Percentiles rank a stretch among this genome's conserved stretches.
These are phyloP conservation scores for Microplitis manilae DNA, from an alignment of 2,888 invertebrate species.

Conservation along the genomic window DNA sequence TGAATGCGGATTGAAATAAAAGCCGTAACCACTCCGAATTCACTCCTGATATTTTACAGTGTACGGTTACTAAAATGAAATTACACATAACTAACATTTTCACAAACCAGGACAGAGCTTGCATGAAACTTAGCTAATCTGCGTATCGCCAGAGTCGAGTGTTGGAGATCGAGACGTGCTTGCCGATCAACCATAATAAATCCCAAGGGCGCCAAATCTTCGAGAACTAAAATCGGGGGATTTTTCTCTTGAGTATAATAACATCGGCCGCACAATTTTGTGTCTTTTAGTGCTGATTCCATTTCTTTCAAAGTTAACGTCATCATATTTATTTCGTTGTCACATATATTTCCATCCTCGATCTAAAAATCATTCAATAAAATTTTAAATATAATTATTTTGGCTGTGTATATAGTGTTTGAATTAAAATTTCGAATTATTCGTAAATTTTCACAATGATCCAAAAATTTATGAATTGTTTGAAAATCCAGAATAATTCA, in stretches of 20 bases:
- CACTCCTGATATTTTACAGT: too few relatives aligned
- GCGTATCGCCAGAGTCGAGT: constrained; percentile 72
- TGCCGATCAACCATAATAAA: constrained; percentile 74
- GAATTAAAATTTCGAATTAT: too few relatives aligned
- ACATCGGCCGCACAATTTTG: constrained; percentile 59
- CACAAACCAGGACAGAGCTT: constrained; percentile 73
- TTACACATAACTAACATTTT: constrained; percentile 70
- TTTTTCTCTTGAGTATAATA: constrained; percentile 63
- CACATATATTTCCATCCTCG: constrained; percentile 54
- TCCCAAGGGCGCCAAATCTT: constrained; percentile 75
- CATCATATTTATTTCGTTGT: constrained; percentile 64
- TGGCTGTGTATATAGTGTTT: too few relatives aligned
- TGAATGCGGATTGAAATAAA: too few relatives aligned
- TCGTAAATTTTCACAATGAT: too few relatives aligned
- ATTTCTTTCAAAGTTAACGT: constrained; percentile 61
- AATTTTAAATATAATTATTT: too few relatives aligned
- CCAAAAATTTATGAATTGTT: too few relatives aligned
- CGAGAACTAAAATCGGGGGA: constrained; percentile 71
- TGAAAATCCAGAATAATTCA: too few relatives aligned
- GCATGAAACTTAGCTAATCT: constrained; percentile 76
- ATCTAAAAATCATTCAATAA: constrained; percentile 51
- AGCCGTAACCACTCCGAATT: too few relatives aligned
- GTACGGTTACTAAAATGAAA: background rate
- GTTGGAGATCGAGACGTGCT: constrained; percentile 74
- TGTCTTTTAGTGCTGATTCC: constrained; percentile 55